phyloP scores from a whole-genome alignment of 1,140 invertebrate species.

The Drosophila ironensis region DNA sequence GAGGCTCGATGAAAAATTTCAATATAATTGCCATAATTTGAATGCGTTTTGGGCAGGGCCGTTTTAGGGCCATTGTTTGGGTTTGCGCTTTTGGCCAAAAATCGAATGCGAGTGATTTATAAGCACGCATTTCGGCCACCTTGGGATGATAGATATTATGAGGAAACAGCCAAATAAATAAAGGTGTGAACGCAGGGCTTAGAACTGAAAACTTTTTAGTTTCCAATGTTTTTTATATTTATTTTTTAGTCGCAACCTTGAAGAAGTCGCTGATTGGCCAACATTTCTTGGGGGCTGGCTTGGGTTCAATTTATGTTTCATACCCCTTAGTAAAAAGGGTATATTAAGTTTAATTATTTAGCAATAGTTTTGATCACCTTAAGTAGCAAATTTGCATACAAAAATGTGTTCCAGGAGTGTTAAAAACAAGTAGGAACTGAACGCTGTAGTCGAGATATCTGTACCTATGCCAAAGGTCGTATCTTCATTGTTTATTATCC shows the following conservation, averaged over 20 bases:
- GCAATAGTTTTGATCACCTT: too few relatives aligned
- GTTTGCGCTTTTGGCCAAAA: conserved; percentile 26
- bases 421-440: too few relatives aligned
- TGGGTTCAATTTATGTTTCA: too few relatives aligned
- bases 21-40: conserved; percentile 78
- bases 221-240: conserved; percentile 4
- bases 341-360: too few relatives aligned
- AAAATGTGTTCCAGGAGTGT: too few relatives aligned
- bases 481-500: too few relatives aligned
- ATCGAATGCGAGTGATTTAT: conserved; percentile 54
- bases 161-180: neutral
- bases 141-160: conserved; percentile 29
- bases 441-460: too few relatives aligned
- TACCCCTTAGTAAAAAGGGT: too few relatives aligned
- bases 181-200: conserved; percentile 10
- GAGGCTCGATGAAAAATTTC: conserved; percentile 54
- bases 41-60: conserved; percentile 73
- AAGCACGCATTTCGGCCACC: conserved; percentile 38
- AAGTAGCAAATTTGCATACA: too few relatives aligned
- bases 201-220: conserved; percentile 48
- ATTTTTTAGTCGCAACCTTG: conserved; percentile 13
- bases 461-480: too few relatives aligned
- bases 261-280: conserved; percentile 34
- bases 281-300: conserved; percentile 25
- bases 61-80: conserved; percentile 28